Conservation (phyloP, 2,113 vertebrate genomes). For the Labrus mixtus region DNA sequence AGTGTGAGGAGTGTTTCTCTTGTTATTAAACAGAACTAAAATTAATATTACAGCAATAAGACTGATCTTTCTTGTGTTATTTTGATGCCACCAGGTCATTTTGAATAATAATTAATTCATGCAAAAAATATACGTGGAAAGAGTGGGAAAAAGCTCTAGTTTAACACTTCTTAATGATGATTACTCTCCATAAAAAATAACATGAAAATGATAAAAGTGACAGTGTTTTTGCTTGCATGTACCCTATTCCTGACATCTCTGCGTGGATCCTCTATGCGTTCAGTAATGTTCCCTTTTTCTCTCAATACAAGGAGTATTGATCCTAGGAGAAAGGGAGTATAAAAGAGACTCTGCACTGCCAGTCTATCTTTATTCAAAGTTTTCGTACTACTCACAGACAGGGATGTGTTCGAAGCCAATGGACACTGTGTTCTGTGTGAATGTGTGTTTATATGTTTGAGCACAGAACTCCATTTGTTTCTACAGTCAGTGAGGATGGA, state of each 20-base stretch:
- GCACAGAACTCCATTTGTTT: slow-evolving; percentile 34
- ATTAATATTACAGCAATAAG: no score
- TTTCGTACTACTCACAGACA: slow-evolving; percentile 18
- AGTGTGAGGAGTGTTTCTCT: no score
- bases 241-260: not conserved
- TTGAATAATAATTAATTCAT: not conserved
- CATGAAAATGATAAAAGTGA: no score
- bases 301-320: not conserved
- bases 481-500: not conserved
- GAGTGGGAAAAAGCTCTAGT: no score
- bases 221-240: no score
- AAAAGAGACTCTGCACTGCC: slow-evolving; percentile 12
- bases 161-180: no score
- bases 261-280: not conserved
- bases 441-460: slow-evolving; percentile 4
- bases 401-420: slow-evolving; percentile 10
- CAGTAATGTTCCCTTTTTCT: not conserved
- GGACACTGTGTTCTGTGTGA: slow-evolving; percentile 34
- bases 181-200: no score
- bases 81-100: no score
- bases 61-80: no score
- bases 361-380: slow-evolving; percentile 23
- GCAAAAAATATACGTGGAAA: no score
- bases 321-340: not conserved
- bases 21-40: no score